phyloP scores from a whole-genome alignment of 2,113 vertebrate genomes.

The Phoenicopterus ruber region DNA sequence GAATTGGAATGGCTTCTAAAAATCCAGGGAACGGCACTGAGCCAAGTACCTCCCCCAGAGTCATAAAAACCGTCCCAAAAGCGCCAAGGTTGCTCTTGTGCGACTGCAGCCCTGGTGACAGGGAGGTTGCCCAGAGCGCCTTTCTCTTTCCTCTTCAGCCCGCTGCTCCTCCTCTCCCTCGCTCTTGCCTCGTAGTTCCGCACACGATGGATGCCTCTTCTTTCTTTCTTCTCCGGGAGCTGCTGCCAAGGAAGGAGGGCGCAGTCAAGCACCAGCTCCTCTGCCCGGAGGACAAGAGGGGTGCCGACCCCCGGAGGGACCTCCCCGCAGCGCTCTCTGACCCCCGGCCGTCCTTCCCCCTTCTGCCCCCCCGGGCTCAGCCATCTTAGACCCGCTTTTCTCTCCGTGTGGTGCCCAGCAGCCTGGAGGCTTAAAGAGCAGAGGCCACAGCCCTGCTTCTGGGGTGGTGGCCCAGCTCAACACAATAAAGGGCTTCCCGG shows the following conservation, averaged over 20 bases:
- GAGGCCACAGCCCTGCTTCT: not conserved
- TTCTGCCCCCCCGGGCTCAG: not conserved
- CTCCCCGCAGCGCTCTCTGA: not conserved
- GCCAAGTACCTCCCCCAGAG: not conserved
- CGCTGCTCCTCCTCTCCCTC: not conserved
- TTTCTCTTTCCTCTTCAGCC: not conserved
- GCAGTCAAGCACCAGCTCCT: not conserved
- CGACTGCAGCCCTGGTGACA: no score
- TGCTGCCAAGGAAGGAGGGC: not conserved
- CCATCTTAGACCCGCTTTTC: rapidly evolving
- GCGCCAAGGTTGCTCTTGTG: not conserved
- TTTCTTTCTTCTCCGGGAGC: not conserved
- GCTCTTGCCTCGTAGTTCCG: not conserved
- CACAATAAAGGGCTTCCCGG: not conserved
- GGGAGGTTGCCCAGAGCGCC: not conserved
- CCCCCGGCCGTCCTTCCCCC: not conserved
- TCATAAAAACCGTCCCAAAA: not conserved
- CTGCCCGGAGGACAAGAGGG: not conserved
- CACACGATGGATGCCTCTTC: not conserved
- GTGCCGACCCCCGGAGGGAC: not conserved
- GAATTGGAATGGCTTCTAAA: not conserved
- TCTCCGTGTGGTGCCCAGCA: not conserved
- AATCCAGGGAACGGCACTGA: not conserved
- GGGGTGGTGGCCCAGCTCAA: no score
- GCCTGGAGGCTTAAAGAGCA: not conserved